Percentiles rank a stretch among this genome's conserved stretches.
Evolutionary conservation across 2,888 invertebrate genomes (phyloP).

Genomic region (Amblyjoppa proteus): DNA sequence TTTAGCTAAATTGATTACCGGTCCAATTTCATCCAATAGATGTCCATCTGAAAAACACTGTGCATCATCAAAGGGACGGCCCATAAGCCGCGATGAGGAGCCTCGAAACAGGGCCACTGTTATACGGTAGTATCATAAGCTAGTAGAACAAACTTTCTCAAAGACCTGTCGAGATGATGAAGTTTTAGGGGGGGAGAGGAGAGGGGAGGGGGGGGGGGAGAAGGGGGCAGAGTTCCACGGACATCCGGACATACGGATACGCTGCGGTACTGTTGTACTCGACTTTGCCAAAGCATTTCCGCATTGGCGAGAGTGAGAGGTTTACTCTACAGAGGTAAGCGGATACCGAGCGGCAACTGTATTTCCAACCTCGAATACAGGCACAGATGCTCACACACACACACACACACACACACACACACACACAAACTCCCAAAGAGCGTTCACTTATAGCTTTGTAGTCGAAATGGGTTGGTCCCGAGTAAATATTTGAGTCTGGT

Average conservation of each 20-base stretch:
- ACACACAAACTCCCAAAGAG: slow-evolving; percentile 17
- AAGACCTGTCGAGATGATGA: slow-evolving; percentile 12
- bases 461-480: slow-evolving; percentile 67
- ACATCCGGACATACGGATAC: slow-evolving; percentile 34
- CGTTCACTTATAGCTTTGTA: slow-evolving; percentile 30
- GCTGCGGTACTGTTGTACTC: slow-evolving; percentile 19
- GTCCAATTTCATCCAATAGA: not conserved
- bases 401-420: slow-evolving; percentile 26
- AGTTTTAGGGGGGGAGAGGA: not conserved
- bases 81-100: not conserved
- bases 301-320: slow-evolving; percentile 23
- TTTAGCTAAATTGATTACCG: too few species aligned
- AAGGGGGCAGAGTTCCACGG: not conserved
- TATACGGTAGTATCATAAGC: not conserved
- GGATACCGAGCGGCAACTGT: slow-evolving; percentile 4
- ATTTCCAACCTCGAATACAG: slow-evolving; percentile 3
- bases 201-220: not conserved
- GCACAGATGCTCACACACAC: slow-evolving; percentile 16
- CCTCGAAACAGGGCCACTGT: slow-evolving; percentile 1
- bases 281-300: slow-evolving; percentile 37
- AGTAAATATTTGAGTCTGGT: slow-evolving; percentile 72
- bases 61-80: not conserved
- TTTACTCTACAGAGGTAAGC: slow-evolving; percentile 2
- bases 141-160: slow-evolving; percentile 30
- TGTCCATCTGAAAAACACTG: not conserved